A percentile compares a stretch with the other conserved stretches of the same genome.
Evolutionary conservation across 2,888 invertebrate species (phyloP).

Genomic region (Campoplex nolae): DNA sequence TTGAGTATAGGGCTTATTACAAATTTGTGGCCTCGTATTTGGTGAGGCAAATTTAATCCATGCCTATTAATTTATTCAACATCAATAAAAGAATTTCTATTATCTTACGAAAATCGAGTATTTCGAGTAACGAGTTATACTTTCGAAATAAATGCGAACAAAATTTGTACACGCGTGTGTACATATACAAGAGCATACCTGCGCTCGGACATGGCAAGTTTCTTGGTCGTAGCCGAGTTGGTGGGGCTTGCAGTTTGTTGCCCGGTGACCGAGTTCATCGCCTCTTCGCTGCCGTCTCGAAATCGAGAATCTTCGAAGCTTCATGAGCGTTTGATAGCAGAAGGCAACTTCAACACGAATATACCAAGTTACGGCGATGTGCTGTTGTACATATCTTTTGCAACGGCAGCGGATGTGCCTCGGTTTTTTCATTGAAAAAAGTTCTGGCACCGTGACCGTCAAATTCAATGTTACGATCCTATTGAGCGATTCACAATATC

Average conservation of each 20-base stretch:
- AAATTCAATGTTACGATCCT: conserved; percentile 48
- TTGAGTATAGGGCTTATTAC: no score
- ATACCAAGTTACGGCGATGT: background rate
- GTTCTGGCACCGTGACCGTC: conserved; percentile 64
- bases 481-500: background rate
- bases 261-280: conserved; percentile 85
- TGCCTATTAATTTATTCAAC: background rate
- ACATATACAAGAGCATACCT: conserved; percentile 28
- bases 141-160: conserved; percentile 38
- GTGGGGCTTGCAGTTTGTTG: conserved; percentile 83
- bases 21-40: background rate
- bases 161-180: conserved; percentile 18
- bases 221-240: conserved; percentile 1
- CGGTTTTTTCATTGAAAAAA: conserved; percentile 79
- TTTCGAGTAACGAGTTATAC: background rate
- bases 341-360: background rate
- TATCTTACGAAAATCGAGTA: background rate
- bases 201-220: conserved; percentile 9
- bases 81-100: background rate
- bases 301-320: conserved; percentile 82
- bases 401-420: conserved; percentile 72
- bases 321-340: conserved; percentile 58
- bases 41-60: no score
- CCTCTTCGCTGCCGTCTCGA: conserved; percentile 78
- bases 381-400: conserved; percentile 19